phyloP scores from a whole-genome alignment of 1,140 invertebrate species.

The Rhynchophorus ferrugineus region DNA sequence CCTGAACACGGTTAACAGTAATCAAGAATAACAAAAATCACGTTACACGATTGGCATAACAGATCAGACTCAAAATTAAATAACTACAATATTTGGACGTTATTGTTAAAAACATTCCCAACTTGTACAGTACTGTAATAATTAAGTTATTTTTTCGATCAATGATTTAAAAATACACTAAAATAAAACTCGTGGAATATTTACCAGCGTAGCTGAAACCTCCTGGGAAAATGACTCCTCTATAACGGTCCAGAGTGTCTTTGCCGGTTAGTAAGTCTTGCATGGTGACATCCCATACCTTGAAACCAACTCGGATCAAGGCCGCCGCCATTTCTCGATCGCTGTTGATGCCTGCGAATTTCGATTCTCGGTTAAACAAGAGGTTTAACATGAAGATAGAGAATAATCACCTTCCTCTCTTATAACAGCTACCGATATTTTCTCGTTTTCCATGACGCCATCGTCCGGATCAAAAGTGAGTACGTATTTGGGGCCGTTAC shows the following conservation, averaged over 20 bases:
- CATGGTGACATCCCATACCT: conserved; percentile 89
- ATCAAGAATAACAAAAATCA: no score
- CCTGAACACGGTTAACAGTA: no score
- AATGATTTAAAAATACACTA: no score
- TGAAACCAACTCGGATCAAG: conserved; percentile 84
- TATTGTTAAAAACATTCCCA: no score
- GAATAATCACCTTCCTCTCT: conserved; percentile 96
- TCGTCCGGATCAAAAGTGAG: conserved; percentile 64
- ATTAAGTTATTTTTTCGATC: no score
- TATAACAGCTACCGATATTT: conserved; percentile 77
- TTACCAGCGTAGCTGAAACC: conserved; percentile 94
- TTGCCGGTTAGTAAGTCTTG: conserved; percentile 69
- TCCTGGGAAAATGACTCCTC: conserved; percentile 89
- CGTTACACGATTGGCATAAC: no score
- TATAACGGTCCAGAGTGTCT: conserved; percentile 69
- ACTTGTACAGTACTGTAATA: no score
- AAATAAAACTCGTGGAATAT: conserved; percentile 11
- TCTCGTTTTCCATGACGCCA: conserved; percentile 38
- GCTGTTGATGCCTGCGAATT: conserved; percentile 59
- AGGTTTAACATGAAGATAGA: no score
- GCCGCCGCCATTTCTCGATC: conserved; percentile 97
- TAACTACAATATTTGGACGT: no score
- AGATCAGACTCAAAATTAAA: no score
- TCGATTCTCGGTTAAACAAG: no score
- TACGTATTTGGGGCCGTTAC: conserved; percentile 50